Evolutionary conservation across 2,797 vertebrate species (phyloP), one percentile per base, ranked within the genome.

Genomic region (Ptychadena robeensis): DNA sequence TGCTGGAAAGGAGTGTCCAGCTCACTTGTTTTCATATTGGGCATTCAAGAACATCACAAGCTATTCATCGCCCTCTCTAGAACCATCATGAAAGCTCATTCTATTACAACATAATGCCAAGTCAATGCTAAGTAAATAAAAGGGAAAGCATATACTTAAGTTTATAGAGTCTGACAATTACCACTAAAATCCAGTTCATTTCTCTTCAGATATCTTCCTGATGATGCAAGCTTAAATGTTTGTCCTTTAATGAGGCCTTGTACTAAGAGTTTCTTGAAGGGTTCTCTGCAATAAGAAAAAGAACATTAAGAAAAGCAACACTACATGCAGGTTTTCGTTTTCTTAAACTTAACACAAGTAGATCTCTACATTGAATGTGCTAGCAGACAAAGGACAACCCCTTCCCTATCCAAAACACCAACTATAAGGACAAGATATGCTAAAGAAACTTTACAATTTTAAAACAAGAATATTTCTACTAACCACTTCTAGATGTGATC

Each of bases 231-330:
- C 83, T 93, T 94, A 89, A 96, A 99, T 0, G 98, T 99, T 90
- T 94, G 96, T 87, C 96, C 97, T 90, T 99, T 99, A 90, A 99
- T 96, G 74, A 99, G 93, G 79, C 98, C 98, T 90, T 99, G 98
- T n/a, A 97, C 96, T 87, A 99, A 91, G 82, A 99, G 95, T 87
- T 98, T 98, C 79, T 86, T 84, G 87, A 99, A 99, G 74, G 98
- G 98, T 86, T 99, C 98, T 89, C 98, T 99, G 87, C 61, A 75
- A 64, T 14, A 78, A 40, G 79, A 48, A 68, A 3, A 86, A 73
- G 72, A 48, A 57, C 74, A 63, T 87, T 15, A 86, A 73, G 72
- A 48, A 57, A 75, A 63, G 87, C 87, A 73, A 59, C 12, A 28
- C 2, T 15, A 9, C 2, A 61, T 25, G 28, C 25, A 61, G 59